Percentiles rank a stretch among this genome's conserved stretches.
These are phyloP conservation scores for Rhabditoides inermis DNA, from an alignment of 2,888 invertebrate genomes.

Conservation along the genomic window DNA sequence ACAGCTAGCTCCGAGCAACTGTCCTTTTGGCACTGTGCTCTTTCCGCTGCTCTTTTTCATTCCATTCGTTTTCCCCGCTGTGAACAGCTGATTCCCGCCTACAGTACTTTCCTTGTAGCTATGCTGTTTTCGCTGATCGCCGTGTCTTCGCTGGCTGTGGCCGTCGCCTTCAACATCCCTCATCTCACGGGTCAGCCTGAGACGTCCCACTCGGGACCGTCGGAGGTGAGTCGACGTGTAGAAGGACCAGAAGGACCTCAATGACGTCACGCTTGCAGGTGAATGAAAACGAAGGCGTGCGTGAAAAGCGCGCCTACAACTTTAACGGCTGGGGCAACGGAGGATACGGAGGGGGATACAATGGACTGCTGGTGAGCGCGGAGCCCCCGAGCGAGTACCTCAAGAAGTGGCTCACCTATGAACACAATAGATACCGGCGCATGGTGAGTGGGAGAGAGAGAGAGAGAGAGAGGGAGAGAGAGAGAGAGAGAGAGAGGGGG, in stretches of 20 bases:
- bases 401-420: constrained; percentile 45
- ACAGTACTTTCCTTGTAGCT: too few species aligned
- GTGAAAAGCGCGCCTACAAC: constrained; percentile 30
- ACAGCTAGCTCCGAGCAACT: too few species aligned
- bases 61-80: too few species aligned
- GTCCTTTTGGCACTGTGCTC: too few species aligned
- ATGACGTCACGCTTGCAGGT: constrained; percentile 8
- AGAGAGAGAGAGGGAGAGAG: too few species aligned
- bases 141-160: too few species aligned
- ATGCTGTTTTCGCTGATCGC: too few species aligned
- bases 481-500: not conserved
- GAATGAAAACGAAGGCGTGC: constrained; percentile 8
- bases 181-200: constrained; percentile 14
- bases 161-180: constrained; percentile 8
- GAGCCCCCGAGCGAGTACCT: constrained; percentile 44
- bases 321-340: constrained; percentile 8
- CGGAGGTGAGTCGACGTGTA: constrained; percentile 13
- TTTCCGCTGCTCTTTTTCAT: too few species aligned
- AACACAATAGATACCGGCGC: constrained; percentile 48
- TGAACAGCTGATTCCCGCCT: too few species aligned
- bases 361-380: constrained; percentile 29
- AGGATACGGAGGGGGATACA: too few species aligned
- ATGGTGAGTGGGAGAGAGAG: constrained; percentile 31
- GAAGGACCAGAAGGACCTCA: constrained; percentile 4
- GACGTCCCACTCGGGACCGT: constrained; percentile 41